These are phyloP conservation scores for Daubentonia madagascariensis DNA, from an alignment of 2,113 vertebrate species.

Conservation along the genomic window DNA sequence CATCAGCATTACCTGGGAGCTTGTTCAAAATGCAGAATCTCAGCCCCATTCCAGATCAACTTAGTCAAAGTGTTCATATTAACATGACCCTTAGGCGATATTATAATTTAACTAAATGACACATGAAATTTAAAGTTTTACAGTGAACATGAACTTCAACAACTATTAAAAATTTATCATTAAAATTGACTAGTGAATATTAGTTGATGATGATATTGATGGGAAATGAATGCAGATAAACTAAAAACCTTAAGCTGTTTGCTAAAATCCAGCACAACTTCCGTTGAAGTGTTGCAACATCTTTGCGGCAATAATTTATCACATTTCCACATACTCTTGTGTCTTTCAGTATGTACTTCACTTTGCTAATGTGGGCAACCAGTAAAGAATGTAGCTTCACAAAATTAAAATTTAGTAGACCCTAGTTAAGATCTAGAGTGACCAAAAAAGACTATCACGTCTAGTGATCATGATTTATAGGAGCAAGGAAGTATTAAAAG, in stretches of 20 bases:
- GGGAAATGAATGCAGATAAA: not conserved
- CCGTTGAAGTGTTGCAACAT: not conserved
- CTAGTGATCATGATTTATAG: not conserved
- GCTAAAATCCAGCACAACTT: not conserved
- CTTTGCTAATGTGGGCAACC: not conserved
- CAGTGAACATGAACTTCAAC: not conserved
- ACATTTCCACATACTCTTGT: not conserved
- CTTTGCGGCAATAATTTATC: not conserved
- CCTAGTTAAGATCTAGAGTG: not conserved
- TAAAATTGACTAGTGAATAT: not conserved
- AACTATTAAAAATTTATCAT: not conserved
- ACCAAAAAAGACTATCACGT: not conserved
- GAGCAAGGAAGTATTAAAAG: not conserved
- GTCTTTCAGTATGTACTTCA: not conserved
- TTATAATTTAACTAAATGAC: not conserved
- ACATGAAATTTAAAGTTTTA: not conserved
- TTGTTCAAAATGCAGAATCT: not conserved
- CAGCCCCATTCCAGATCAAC: not conserved
- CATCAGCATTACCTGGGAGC: not conserved
- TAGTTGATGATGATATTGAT: not conserved
- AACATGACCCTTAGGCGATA: not conserved
- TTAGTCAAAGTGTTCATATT: not conserved
- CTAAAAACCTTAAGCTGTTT: not conserved
- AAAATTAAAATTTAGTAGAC: constrained; percentile 26
- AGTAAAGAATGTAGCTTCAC: not conserved